Conservation (phyloP, 2,113 vertebrate species). For the Amblyornis subalaris region DNA sequence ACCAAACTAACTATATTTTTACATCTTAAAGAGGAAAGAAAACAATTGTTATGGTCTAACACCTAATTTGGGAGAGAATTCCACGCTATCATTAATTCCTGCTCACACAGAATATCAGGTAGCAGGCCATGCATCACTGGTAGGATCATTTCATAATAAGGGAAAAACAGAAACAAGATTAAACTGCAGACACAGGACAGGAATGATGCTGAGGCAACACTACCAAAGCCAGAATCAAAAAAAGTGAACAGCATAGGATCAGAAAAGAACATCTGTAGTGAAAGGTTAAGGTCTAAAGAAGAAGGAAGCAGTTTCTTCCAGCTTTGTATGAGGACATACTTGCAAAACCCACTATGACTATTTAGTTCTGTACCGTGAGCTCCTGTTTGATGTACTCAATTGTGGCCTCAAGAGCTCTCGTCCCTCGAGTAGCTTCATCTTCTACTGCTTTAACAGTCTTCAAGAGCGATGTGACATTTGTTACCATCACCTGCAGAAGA, state of each 20-base stretch:
- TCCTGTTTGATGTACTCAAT: slow-evolving; percentile 99
- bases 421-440: slow-evolving; percentile 96
- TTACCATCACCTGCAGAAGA: slow-evolving; percentile 91
- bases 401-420: slow-evolving; percentile 93
- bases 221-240: not conserved
- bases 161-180: not conserved
- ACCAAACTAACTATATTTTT: not conserved
- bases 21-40: not conserved
- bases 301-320: not conserved
- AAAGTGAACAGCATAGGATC: not conserved
- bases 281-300: not conserved
- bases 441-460: slow-evolving; percentile 99
- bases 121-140: not conserved
- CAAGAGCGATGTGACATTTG: slow-evolving; percentile 96
- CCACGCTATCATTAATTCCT: not conserved
- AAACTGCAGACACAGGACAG: not conserved
- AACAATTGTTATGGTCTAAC: not conserved
- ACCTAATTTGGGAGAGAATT: not conserved
- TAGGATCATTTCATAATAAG: not conserved
- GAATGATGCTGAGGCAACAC: not conserved
- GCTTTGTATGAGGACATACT: not conserved
- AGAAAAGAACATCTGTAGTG: not conserved
- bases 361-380: slow-evolving; percentile 80
- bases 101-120: not conserved
- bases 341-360: not conserved